phyloP scores from a whole-genome alignment of 2,888 invertebrate genomes.

The Stenurella melanura region DNA sequence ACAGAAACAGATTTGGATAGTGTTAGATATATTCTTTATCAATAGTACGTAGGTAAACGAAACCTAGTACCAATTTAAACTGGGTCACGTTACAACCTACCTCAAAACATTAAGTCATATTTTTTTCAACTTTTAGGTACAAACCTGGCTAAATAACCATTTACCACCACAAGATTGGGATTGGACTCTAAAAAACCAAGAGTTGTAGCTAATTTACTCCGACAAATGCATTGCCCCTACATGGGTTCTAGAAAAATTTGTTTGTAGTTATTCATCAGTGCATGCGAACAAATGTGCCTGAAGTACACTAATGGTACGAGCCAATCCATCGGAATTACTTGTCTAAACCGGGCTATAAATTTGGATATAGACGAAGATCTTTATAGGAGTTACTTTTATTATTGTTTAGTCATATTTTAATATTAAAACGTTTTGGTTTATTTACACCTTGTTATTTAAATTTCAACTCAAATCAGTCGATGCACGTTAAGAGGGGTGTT shows the following conservation, averaged over 20 bases:
- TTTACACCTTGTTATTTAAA: too few species aligned
- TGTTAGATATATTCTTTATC: too few species aligned
- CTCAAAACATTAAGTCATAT: too few species aligned
- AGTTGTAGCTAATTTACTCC: neutral
- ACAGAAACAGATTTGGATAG: too few species aligned
- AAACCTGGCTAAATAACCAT: neutral
- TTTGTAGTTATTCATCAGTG: neutral
- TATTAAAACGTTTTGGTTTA: too few species aligned
- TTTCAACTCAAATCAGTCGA: too few species aligned
- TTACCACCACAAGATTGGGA: neutral
- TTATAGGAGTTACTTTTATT: neutral
- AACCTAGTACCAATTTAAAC: too few species aligned
- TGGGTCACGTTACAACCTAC: too few species aligned
- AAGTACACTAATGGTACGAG: neutral
- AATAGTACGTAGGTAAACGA: too few species aligned
- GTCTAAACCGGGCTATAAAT: neutral
- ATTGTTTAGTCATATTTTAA: neutral
- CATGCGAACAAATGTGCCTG: neutral
- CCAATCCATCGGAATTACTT: neutral
- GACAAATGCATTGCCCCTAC: neutral
- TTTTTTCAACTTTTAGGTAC: neutral
- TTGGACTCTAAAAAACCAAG: neutral
- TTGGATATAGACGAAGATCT: neutral
- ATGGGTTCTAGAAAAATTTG: neutral
- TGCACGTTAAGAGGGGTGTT: too few species aligned